Evolutionary conservation across 92 coral and sea anemone species (phyloP), one percentile per base, ranked within the genome.

Genomic region (Bergia sp.): DNA sequence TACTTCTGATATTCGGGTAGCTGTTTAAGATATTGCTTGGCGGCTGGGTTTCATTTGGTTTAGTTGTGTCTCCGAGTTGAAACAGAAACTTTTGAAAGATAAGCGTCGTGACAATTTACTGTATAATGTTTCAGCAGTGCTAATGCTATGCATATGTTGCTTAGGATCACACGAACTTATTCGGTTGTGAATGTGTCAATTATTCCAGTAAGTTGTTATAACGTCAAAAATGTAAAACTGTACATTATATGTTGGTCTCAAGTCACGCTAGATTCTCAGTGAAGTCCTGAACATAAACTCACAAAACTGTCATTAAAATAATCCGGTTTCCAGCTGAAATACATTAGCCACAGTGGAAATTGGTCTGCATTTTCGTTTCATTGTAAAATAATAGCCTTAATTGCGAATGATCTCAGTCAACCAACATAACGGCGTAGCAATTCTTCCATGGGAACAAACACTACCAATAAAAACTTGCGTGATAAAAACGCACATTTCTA

Each of bases 261-360:
- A 83, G 87, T 69, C 55, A 65, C 86, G 75, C 86, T 47, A 84
- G 58, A 23, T 43, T 82, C 36, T 42, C 16, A 61, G 29, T 21
- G 29, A 82, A 37, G 20, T 42, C 13, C 13, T 18, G 73, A 37
- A 12, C 36, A 40, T 29, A 12, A 20, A 40, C 41, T 43, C 65
- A 72, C 42, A 15, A 71, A 71, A 69, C 65, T 71, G 64, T 37
- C 44, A 71, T 84, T 84, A 84, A 37, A 84, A 84, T 84, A 84
- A 45, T 69, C 79, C 77, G 78, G 78, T 47, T 84, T 65, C 86
- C 87, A 67, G 87, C 87, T 47, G 87, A 84, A 82, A 82, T 45
- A 49, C 87, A 84, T 44, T 84, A 71, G 79, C 87, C 79, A 84
- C 78, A 69, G 87, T 84, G 5, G 66, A 72, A 84, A 71, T 79